A percentile compares a stretch with the other conserved stretches of the same genome.
phyloP scores from a whole-genome alignment of 1,140 invertebrate species.

The Pantala flavescens region DNA sequence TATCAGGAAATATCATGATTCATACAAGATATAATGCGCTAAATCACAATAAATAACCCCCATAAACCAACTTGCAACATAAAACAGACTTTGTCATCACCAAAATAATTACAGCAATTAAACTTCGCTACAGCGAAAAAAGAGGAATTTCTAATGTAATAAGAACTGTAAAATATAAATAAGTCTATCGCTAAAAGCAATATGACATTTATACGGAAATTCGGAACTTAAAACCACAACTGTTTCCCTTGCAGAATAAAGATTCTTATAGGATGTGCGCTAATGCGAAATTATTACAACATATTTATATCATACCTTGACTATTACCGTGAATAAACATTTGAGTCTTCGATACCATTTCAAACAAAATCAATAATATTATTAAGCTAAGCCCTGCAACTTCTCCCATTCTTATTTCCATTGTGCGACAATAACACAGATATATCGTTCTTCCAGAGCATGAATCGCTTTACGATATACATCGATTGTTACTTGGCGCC shows the following conservation, averaged over 20 bases:
- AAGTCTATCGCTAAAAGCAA: too few relatives aligned
- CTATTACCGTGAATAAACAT: neutral
- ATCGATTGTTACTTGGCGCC: neutral
- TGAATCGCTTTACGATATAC: neutral
- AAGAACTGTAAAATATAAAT: too few relatives aligned
- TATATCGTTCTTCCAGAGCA: neutral
- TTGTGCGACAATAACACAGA: conserved; percentile 9
- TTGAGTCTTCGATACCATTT: neutral
- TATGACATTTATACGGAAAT: too few relatives aligned
- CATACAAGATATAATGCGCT: too few relatives aligned
- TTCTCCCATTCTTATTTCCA: neutral
- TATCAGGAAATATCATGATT: too few relatives aligned
- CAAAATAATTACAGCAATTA: too few relatives aligned
- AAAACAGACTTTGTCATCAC: too few relatives aligned
- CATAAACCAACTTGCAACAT: too few relatives aligned
- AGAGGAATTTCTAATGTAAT: too few relatives aligned
- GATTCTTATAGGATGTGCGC: neutral
- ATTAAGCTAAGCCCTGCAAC: neutral
- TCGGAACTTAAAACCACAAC: neutral
- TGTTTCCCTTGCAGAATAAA: neutral
- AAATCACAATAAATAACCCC: too few relatives aligned
- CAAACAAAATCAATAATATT: neutral
- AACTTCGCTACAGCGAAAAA: too few relatives aligned
- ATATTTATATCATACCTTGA: neutral
- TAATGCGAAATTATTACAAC: neutral